phyloP scores from a whole-genome alignment of 2,113 vertebrate genomes.

The Gorsachius goisagi region DNA sequence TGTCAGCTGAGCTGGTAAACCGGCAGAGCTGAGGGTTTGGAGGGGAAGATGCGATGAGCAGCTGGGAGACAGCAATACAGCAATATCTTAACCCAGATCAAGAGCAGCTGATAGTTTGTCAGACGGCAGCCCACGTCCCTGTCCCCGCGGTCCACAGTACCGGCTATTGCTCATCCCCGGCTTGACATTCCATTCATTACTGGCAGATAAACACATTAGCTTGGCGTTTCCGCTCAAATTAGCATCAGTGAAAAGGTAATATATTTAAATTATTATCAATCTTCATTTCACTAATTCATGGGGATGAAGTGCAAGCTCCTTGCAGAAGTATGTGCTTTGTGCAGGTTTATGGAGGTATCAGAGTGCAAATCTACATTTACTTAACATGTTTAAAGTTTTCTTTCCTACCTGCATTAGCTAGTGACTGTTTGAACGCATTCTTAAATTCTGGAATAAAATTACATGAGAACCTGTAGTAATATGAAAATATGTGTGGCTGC shows the following conservation, averaged over 20 bases:
- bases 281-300: neutral
- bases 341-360: neutral
- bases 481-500: neutral
- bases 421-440: neutral
- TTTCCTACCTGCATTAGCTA: neutral
- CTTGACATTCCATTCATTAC: neutral
- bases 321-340: neutral
- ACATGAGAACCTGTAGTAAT: neutral
- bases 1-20: neutral
- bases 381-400: neutral
- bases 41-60: neutral
- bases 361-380: neutral
- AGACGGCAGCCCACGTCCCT: rapidly evolving
- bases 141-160: neutral
- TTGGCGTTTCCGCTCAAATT: neutral
- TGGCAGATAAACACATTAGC: neutral
- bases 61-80: neutral
- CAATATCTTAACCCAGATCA: neutral
- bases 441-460: neutral
- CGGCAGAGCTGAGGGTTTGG: neutral
- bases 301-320: neutral
- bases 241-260: neutral
- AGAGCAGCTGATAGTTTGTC: neutral
- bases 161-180: neutral
- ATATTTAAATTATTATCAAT: neutral